These are phyloP conservation scores for Myotis planiceps DNA, from an alignment of 2,797 vertebrate genomes.

Conservation along the genomic window DNA sequence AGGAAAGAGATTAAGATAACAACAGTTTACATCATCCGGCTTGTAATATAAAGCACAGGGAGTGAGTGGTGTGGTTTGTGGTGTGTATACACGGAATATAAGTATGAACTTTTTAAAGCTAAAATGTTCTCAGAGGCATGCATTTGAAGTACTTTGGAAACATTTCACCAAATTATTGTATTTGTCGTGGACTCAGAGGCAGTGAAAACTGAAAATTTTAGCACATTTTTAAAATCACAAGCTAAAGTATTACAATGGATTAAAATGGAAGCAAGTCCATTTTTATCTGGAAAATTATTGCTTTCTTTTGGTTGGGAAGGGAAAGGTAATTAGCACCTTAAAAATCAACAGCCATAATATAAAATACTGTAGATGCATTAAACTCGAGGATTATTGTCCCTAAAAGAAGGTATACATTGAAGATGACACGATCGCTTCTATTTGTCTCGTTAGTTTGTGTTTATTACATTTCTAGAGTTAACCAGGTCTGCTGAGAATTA, in stretches of 20 bases:
- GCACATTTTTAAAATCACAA: neutral
- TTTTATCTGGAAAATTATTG: slow-evolving; percentile 12
- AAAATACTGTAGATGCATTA: neutral
- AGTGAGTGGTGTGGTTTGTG: slow-evolving; percentile 59
- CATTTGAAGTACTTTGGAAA: slow-evolving; percentile 46
- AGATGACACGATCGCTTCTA: neutral
- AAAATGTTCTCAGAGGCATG: slow-evolving; percentile 15
- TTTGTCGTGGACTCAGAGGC: slow-evolving; percentile 6
- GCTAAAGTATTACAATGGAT: neutral
- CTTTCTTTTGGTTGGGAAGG: neutral
- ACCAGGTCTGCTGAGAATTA: neutral
- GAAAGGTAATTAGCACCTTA: neutral
- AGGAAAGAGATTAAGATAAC: slow-evolving; percentile 66
- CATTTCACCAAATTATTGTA: slow-evolving; percentile 49
- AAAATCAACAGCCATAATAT: neutral
- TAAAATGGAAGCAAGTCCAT: slow-evolving; percentile 2
- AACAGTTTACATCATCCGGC: slow-evolving; percentile 46
- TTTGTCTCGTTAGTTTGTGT: neutral
- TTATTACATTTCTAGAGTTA: neutral
- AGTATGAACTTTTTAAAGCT: slow-evolving; percentile 33
- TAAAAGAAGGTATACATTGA: neutral
- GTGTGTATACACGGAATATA: neutral
- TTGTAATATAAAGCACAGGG: slow-evolving; percentile 5
- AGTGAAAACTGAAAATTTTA: slow-evolving; percentile 10
- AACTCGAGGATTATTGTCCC: neutral